Conservation (phyloP, 2,113 vertebrate genomes). For the Australoheros scitulus region DNA sequence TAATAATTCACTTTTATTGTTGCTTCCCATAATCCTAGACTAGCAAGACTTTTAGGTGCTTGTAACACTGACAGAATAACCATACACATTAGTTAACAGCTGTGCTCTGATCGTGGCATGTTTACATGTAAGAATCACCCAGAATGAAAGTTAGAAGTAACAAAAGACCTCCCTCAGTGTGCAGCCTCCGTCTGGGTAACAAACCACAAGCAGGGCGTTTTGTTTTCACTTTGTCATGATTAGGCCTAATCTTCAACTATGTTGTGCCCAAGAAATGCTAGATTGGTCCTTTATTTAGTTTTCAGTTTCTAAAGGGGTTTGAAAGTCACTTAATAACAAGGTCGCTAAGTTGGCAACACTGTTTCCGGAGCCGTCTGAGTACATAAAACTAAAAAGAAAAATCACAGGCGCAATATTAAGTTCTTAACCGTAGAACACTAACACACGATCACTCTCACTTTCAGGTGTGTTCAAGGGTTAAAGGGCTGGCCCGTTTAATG, state of each 20-base stretch:
- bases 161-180: too few species aligned
- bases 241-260: too few species aligned
- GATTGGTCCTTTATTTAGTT: too few species aligned
- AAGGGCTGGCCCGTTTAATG: not conserved
- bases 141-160: too few species aligned
- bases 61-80: not conserved
- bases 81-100: not conserved
- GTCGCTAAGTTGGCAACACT: not conserved
- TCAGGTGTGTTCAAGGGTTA: too few species aligned
- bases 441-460: too few species aligned
- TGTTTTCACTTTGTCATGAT: too few species aligned
- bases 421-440: too few species aligned
- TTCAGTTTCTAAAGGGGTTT: not conserved
- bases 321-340: not conserved
- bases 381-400: not conserved
- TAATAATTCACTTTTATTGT: not conserved
- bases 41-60: not conserved
- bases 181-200: too few species aligned
- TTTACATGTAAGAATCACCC: not conserved
- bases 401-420: not conserved
- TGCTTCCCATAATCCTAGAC: not conserved
- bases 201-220: too few species aligned
- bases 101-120: rapidly evolving
- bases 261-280: too few species aligned
- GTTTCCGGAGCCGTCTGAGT: not conserved